Evolutionary conservation across 2,888 invertebrate genomes (phyloP).

Genomic region (Metacarcinus magister): DNA sequence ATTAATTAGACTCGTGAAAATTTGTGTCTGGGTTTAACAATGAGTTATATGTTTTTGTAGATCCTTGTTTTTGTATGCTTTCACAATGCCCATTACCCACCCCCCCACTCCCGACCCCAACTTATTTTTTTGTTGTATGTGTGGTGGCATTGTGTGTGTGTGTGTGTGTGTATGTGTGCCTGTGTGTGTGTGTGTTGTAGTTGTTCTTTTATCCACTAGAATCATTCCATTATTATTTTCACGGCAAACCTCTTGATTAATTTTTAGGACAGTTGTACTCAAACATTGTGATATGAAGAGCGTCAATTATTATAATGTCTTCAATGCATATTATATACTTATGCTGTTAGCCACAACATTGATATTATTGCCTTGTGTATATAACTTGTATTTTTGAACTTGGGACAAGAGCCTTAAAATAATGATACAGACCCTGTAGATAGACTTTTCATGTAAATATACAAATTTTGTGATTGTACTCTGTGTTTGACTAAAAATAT

Average conservation of each 20-base stretch:
- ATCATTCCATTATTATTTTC: conserved; percentile 17
- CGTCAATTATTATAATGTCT: conserved; percentile 66
- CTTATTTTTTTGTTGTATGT: neutral
- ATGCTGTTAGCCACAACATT: conserved; percentile 73
- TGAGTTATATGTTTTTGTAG: neutral
- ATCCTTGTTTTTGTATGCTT: neutral
- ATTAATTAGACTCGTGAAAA: neutral
- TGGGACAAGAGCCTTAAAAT: conserved; percentile 79
- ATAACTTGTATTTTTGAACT: conserved; percentile 80
- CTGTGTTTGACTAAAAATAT: conserved; percentile 74
- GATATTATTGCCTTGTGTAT: conserved; percentile 81
- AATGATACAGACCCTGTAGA: conserved; percentile 77
- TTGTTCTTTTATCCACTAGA: neutral
- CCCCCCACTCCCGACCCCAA: too few species aligned
- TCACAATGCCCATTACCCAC: too few species aligned
- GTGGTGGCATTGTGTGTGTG: neutral
- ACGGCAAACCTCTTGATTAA: neutral
- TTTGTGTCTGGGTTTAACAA: neutral
- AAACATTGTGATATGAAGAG: conserved; percentile 78
- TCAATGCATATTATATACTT: conserved; percentile 49
- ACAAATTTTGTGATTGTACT: conserved; percentile 79
- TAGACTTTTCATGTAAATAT: conserved; percentile 81
- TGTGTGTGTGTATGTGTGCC: neutral
- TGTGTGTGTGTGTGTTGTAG: neutral
- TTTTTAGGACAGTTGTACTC: conserved; percentile 57